These are phyloP conservation scores for Aplocera efformata DNA, from an alignment of 2,888 invertebrate genomes.

Conservation along the genomic window DNA sequence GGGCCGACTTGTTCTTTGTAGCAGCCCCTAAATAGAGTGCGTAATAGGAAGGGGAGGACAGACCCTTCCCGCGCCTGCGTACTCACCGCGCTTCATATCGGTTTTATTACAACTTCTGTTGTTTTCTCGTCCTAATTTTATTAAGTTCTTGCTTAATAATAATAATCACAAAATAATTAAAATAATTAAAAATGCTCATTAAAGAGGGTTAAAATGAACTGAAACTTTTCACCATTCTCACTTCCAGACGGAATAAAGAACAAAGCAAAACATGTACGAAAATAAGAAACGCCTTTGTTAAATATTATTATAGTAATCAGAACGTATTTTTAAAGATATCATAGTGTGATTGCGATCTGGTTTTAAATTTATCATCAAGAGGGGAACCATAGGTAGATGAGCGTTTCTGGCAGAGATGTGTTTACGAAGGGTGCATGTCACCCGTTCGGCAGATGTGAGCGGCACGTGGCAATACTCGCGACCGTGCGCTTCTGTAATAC, in stretches of 20 bases:
- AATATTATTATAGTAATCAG: too few species aligned
- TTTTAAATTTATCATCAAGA: too few species aligned
- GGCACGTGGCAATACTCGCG: conserved; percentile 53
- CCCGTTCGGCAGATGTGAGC: conserved; percentile 61
- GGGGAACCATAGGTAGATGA: conserved; percentile 13
- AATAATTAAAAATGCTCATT: too few species aligned
- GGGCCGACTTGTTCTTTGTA: conserved; percentile 67
- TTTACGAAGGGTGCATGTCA: conserved; percentile 43
- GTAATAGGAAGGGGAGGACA: conserved; percentile 74
- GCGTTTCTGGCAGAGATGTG: conserved; percentile 31
- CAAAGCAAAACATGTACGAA: too few species aligned
- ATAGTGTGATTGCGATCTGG: too few species aligned
- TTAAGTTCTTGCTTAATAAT: conserved; percentile 26
- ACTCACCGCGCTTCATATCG: conserved; percentile 56
- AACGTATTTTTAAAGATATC: too few species aligned
- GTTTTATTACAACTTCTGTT: conserved; percentile 72
- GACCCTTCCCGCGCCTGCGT: conserved; percentile 61
- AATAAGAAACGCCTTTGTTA: too few species aligned
- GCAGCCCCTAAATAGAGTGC: conserved; percentile 79
- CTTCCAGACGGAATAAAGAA: too few species aligned
- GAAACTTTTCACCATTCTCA: too few species aligned
- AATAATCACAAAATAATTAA: background rate
- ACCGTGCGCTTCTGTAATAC: conserved; percentile 32
- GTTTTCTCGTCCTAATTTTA: conserved; percentile 50
- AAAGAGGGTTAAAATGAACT: too few species aligned